Conservation (phyloP, 2,797 vertebrate species). For the Meriones psammophilus region DNA sequence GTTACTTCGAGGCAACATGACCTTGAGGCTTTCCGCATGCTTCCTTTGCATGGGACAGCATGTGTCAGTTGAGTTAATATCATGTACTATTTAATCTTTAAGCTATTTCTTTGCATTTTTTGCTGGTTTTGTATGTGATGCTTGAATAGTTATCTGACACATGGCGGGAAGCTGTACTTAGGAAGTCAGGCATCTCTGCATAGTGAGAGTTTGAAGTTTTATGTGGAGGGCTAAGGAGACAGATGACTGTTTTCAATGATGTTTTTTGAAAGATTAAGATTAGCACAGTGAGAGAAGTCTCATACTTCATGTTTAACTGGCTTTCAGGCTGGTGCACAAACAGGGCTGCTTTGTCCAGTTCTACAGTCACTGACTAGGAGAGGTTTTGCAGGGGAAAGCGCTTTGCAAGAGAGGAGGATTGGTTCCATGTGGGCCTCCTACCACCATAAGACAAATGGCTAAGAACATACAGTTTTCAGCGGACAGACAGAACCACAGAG, state of each 20-base stretch:
- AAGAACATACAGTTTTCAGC: not conserved
- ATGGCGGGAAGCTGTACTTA: conserved; percentile 35
- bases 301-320: conserved; percentile 47
- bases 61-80: conserved; percentile 13
- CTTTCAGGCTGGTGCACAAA: conserved; percentile 43
- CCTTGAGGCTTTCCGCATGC: conserved; percentile 37
- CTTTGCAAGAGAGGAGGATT: not conserved
- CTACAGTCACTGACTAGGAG: not conserved
- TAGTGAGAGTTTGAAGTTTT: conserved; percentile 17
- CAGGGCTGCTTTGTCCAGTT: conserved; percentile 30
- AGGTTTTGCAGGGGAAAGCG: not conserved
- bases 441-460: not conserved
- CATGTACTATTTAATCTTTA: conserved; percentile 23
- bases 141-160: conserved; percentile 12
- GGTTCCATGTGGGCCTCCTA: not conserved
- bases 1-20: conserved; percentile 41
- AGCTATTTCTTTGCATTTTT: not conserved
- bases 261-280: conserved; percentile 31
- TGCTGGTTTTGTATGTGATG: conserved; percentile 18
- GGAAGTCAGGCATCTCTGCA: not conserved
- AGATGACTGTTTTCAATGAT: conserved; percentile 54
- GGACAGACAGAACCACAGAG: not conserved
- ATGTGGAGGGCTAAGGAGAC: not conserved
- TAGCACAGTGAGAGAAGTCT: not conserved
- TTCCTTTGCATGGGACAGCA: conserved; percentile 54